phyloP scores from a whole-genome alignment of 2,113 vertebrate genomes.

The Cyrtonyx montezumae region DNA sequence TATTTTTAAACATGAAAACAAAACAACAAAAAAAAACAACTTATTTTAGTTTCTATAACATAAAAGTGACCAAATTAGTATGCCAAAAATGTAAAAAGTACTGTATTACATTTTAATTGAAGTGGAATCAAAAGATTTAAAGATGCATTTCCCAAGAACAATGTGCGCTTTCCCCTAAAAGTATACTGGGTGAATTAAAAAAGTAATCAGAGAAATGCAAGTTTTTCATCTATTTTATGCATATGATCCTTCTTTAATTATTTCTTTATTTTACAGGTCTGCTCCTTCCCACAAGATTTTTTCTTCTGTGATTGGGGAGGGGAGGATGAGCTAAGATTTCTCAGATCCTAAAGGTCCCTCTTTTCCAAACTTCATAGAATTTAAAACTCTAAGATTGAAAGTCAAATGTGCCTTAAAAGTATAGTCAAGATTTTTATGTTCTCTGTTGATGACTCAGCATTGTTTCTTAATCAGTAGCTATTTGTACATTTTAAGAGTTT shows the following conservation, averaged over 20 bases:
- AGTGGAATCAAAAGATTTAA: neutral
- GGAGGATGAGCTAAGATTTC: neutral
- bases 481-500: neutral
- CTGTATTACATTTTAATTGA: neutral
- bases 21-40: neutral
- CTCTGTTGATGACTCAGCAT: neutral
- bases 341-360: neutral
- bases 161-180: neutral
- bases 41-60: neutral
- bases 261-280: neutral
- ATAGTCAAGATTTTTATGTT: neutral
- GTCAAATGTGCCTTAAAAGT: neutral
- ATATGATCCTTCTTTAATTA: neutral
- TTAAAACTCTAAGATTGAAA: neutral
- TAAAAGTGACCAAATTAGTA: neutral
- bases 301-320: neutral
- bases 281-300: neutral
- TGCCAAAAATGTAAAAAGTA: neutral
- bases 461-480: neutral
- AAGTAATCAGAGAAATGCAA: neutral
- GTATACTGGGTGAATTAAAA: neutral
- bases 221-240: neutral
- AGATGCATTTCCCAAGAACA: neutral
- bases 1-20: neutral
- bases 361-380: constrained; percentile 6